phyloP scores from a whole-genome alignment of 2,113 vertebrate species.

The Oostethus manadensis region DNA sequence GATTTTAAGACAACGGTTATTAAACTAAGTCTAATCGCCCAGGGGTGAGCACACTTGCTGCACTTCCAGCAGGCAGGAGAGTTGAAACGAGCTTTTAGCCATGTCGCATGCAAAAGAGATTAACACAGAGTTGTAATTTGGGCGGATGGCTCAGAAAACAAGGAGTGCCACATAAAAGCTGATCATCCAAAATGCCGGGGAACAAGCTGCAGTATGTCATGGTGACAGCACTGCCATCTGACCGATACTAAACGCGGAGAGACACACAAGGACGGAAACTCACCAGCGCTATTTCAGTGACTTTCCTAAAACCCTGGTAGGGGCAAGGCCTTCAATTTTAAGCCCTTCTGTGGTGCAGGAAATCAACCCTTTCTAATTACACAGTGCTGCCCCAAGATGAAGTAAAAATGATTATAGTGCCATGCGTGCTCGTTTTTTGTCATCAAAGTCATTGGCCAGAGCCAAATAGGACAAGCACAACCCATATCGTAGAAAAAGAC shows the following conservation, averaged over 20 bases:
- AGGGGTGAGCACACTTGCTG: constrained; percentile 15
- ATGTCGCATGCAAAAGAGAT: constrained; percentile 60
- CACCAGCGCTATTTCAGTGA: constrained; percentile 61
- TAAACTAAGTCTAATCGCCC: constrained; percentile 5
- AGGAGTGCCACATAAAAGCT: constrained; percentile 65
- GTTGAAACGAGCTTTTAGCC: constrained; percentile 36
- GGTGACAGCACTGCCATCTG: constrained; percentile 52
- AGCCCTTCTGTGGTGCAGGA: constrained; percentile 65
- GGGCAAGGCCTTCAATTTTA: constrained; percentile 72
- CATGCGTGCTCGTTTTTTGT: constrained; percentile 49
- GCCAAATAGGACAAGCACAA: constrained; percentile 52
- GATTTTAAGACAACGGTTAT: background rate
- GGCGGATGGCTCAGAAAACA: constrained; percentile 61
- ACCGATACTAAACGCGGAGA: constrained; percentile 51
- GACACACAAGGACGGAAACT: constrained; percentile 56
- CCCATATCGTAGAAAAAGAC: constrained; percentile 57
- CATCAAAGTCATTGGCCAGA: constrained; percentile 63
- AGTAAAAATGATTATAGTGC: constrained; percentile 74
- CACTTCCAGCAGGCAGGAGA: constrained; percentile 21
- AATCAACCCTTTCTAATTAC: constrained; percentile 74
- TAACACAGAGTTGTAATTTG: constrained; percentile 62
- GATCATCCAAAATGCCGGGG: constrained; percentile 41
- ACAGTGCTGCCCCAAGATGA: constrained; percentile 55
- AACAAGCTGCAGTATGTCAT: constrained; percentile 43
- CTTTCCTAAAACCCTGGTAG: constrained; percentile 54